phyloP scores from a whole-genome alignment of 1,140 invertebrate genomes.

The Phenacoccus solenopsis region DNA sequence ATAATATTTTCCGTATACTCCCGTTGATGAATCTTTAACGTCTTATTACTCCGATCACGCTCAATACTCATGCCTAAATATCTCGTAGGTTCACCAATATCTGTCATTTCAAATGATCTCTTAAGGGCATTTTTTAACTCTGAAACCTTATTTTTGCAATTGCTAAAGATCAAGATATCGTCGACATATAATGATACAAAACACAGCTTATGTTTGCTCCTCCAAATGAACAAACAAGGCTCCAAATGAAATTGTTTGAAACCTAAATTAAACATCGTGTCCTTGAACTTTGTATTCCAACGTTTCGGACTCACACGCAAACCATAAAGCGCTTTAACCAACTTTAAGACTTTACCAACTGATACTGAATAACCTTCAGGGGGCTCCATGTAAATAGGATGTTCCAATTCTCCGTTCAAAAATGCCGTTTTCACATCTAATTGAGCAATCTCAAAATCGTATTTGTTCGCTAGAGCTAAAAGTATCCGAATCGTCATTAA shows the following conservation, averaged over 20 bases:
- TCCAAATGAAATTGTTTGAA: conserved; percentile 30
- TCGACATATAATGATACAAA: too few species aligned
- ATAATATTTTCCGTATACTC: background rate
- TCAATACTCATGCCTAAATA: conserved; percentile 20
- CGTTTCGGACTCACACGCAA: background rate
- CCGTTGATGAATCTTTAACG: background rate
- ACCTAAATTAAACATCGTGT: conserved; percentile 11
- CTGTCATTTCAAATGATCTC: conserved; percentile 22
- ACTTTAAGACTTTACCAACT: conserved; percentile 11
- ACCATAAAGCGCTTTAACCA: conserved; percentile 21
- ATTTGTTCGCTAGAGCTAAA: conserved; percentile 31
- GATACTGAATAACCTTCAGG: background rate
- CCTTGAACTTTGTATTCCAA: conserved; percentile 19
- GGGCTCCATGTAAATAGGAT: conserved; percentile 18
- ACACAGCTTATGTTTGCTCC: too few species aligned
- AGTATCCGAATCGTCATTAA: conserved; percentile 32
- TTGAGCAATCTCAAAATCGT: conserved; percentile 30
- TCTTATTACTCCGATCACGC: too few species aligned
- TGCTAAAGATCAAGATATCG: too few species aligned
- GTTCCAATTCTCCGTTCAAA: conserved; percentile 30
- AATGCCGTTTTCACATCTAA: conserved; percentile 36
- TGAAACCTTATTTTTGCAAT: background rate
- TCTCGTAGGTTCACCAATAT: background rate
- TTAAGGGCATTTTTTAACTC: background rate
- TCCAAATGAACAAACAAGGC: too few species aligned